These are phyloP conservation scores for Leptatherina wallacei DNA, from an alignment of 2,797 vertebrate genomes.

Conservation along the genomic window DNA sequence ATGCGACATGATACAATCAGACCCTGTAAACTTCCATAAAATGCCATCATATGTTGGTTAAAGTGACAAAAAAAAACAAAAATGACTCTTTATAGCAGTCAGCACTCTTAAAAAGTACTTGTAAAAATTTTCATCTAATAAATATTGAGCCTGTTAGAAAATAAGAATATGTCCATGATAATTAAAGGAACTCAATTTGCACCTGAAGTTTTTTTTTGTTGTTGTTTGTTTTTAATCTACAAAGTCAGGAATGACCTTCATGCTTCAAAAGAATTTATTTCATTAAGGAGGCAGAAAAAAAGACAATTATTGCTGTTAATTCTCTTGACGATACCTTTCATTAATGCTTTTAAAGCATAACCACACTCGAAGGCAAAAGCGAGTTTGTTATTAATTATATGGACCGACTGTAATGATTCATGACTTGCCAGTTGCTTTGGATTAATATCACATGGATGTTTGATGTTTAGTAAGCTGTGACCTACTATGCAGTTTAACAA, in stretches of 20 bases:
- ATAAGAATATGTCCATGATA: not conserved
- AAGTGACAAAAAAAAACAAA: constrained; percentile 16
- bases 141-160: not conserved
- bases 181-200: not conserved
- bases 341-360: constrained; percentile 31
- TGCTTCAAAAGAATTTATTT: not conserved
- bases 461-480: constrained; percentile 61
- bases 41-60: constrained; percentile 9
- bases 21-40: constrained; percentile 23
- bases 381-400: constrained; percentile 47
- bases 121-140: not conserved
- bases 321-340: constrained; percentile 22
- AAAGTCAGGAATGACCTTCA: constrained; percentile 2
- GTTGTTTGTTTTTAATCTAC: not conserved
- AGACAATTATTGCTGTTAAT: not conserved
- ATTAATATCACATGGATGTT: constrained; percentile 62
- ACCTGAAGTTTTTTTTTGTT: not conserved
- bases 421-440: constrained; percentile 55
- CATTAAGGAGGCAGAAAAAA: not conserved
- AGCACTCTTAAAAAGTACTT: not conserved
- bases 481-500: constrained; percentile 49
- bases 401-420: constrained; percentile 45
- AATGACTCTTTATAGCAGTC: not conserved
- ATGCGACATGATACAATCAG: constrained; percentile 24
- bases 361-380: constrained; percentile 27